phyloP scores from a whole-genome alignment of 2,113 vertebrate species.

The Bufo gargarizans region DNA sequence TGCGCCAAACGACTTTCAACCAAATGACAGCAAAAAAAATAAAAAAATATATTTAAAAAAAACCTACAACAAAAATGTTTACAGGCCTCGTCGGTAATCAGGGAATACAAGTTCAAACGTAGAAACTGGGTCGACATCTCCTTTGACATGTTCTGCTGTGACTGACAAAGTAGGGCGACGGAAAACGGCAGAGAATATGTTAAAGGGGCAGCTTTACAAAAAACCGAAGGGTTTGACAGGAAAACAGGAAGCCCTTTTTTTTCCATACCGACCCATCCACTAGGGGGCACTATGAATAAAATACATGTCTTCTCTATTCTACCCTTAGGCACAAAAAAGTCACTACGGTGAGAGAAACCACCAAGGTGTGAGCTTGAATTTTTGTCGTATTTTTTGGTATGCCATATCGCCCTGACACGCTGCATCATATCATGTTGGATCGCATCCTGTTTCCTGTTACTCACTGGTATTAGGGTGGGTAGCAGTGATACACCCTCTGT shows the following conservation, averaged over 20 bases:
- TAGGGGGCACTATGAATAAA: not conserved
- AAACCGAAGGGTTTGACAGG: not conserved
- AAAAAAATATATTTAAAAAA: not conserved
- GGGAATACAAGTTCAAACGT: constrained; percentile 2
- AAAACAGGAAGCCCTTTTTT: not conserved
- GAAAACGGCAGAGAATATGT: not conserved
- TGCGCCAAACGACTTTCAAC: not conserved
- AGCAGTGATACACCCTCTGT: not conserved
- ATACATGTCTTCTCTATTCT: not conserved
- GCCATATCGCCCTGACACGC: not conserved
- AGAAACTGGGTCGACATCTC: constrained; percentile 18
- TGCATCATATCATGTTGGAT: not conserved
- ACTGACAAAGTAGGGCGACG: not conserved
- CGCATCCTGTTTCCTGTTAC: constrained; percentile 36
- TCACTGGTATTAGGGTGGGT: not conserved
- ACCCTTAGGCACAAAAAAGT: too few species aligned
- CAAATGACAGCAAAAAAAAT: not conserved
- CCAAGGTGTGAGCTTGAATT: not conserved
- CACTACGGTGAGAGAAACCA: not conserved
- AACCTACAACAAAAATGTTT: constrained; percentile 17
- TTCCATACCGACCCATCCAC: not conserved
- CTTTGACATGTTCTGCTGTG: not conserved
- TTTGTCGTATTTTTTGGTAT: not conserved
- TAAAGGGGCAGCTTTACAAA: not conserved
- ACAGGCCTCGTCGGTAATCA: not conserved